phyloP scores from a whole-genome alignment of 2,888 invertebrate species.

The Uropetala carovei region DNA sequence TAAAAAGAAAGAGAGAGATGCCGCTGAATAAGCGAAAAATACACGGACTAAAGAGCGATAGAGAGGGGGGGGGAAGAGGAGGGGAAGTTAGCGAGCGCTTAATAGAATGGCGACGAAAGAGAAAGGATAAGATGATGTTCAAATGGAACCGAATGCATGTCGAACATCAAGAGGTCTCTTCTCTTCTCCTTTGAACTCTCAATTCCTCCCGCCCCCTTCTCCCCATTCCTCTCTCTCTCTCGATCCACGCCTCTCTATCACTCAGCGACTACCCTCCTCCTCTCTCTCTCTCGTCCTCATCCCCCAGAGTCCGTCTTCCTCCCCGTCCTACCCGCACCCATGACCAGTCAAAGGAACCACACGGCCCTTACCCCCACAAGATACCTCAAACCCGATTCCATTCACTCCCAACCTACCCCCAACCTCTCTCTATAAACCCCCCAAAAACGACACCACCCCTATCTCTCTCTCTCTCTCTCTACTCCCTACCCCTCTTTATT shows the following conservation, averaged over 20 bases:
- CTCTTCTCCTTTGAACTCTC: neutral
- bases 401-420: too few species aligned
- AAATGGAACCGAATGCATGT: constrained; percentile 29
- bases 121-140: constrained; percentile 25
- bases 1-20: neutral
- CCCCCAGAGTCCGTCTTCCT: neutral
- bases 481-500: neutral
- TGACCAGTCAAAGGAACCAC: constrained; percentile 22
- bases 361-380: neutral
- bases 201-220: too few species aligned
- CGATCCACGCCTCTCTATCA: too few species aligned
- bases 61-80: neutral
- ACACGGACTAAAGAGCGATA: neutral
- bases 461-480: neutral
- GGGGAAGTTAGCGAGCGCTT: neutral
- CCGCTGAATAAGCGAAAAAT: neutral
- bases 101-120: constrained; percentile 28
- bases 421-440: neutral
- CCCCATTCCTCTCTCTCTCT: too few species aligned
- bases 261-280: too few species aligned
- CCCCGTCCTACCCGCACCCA: neutral
- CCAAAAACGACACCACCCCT: neutral
- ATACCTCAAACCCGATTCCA: neutral
- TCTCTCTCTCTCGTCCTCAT: too few species aligned
- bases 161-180: constrained; percentile 12